Base-by-base conservation (phyloP, 1,140 invertebrate species). In the Meloidogyne floridensis region DNA sequence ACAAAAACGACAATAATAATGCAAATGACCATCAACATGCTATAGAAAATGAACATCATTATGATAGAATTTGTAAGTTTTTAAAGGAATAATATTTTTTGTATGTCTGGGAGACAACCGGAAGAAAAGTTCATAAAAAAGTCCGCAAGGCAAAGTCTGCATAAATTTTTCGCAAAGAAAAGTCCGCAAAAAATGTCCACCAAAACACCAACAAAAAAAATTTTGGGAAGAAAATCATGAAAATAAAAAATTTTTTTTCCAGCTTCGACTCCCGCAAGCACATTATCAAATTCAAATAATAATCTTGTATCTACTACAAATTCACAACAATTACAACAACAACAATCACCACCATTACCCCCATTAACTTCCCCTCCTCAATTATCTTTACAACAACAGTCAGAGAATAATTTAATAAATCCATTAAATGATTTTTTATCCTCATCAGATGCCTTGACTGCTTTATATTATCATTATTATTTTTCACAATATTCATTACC, bases 401-500 rank as follows among this genome's bases (percentile, higher is more conserved):
- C 4, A n/a, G n/a, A 59, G 13, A 59, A 65, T 65, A 65, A 65
- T 65, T 65, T n/a, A 6, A 6, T 65, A n/a, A 47, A 47, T 47
- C 47, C 4, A 47, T 18, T 65, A 65, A 65, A 65, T 18, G 15
- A 65, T 65, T n/a, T 15, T 4, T 4, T 65, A n/a, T n/a, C n/a
- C 7, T 65, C n/a, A 18, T 65, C 59, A 65, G 59, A 65, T 65
- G 56, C 56, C 0, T 65, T 65, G n/a, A 65, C 15, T 6, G 59
- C 59, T 7, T n/a, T 65, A 6, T 65, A 65, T 65, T 65, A 65
- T 65, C 15, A 65, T 65, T 65, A 65, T 65, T 65, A 65, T 65
- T 65, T 15, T 65, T 65, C 59, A n/a, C 59, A 65, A 65, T 65
- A 65, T 65, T 65, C 59, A 65, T 65, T 65, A 65, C 59, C 59